phyloP scores from a whole-genome alignment of 2,113 vertebrate species.

The Dendropsophus ebraccatus region DNA sequence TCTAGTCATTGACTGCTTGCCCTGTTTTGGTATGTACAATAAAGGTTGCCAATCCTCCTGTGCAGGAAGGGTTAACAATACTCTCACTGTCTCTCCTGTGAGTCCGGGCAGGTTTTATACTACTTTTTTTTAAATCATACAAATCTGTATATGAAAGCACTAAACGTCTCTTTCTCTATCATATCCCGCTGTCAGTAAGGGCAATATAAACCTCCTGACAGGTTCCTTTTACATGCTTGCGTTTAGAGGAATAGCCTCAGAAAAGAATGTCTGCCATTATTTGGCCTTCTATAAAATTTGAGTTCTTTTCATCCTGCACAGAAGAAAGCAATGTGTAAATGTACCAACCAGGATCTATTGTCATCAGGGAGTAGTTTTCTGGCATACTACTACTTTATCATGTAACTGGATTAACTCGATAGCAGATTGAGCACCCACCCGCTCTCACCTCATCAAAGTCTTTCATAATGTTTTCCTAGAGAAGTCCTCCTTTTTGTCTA shows the following conservation, averaged over 20 bases:
- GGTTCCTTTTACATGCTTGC: too few relatives aligned
- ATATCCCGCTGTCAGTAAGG: too few relatives aligned
- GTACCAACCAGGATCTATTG: not conserved
- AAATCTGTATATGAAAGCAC: too few relatives aligned
- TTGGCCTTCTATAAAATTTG: not conserved
- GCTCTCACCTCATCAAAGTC: slow-evolving; percentile 17
- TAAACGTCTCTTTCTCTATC: too few relatives aligned
- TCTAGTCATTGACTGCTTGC: too few relatives aligned
- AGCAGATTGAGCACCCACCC: slow-evolving; percentile 3
- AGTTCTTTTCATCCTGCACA: not conserved
- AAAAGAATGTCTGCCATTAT: not conserved
- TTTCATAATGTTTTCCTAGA: slow-evolving; percentile 28
- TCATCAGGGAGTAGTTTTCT: slow-evolving; percentile 7
- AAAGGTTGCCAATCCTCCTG: too few relatives aligned
- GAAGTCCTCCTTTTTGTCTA: slow-evolving; percentile 24
- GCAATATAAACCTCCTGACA: too few relatives aligned
- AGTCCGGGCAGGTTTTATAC: too few relatives aligned
- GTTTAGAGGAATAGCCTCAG: not conserved
- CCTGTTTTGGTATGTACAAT: too few relatives aligned
- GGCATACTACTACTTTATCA: slow-evolving; percentile 16
- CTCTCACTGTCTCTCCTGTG: too few relatives aligned
- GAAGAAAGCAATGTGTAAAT: not conserved
- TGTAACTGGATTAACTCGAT: slow-evolving; percentile 28
- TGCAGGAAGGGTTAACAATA: too few relatives aligned
- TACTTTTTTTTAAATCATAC: too few relatives aligned